A percentile compares a stretch with the other conserved stretches of the same genome.
Evolutionary conservation across 2,888 invertebrate species (phyloP).

Genomic region (Furcula furcula): DNA sequence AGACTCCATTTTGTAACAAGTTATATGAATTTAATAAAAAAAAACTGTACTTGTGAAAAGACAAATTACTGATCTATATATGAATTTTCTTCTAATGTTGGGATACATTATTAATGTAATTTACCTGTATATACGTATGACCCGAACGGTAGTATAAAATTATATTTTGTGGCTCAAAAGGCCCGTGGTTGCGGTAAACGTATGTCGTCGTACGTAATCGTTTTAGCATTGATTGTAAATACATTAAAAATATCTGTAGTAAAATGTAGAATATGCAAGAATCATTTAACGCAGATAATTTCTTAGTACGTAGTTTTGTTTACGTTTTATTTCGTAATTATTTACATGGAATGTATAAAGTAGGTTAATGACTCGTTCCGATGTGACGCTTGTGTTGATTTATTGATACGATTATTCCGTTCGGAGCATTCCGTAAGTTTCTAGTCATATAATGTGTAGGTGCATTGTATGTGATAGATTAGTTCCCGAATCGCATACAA

Average conservation of each 20-base stretch:
- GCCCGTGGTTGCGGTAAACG: conserved; percentile 49
- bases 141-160: conserved; percentile 60
- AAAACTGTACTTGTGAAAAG: conserved; percentile 39
- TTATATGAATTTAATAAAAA: conserved; percentile 47
- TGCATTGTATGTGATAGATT: conserved; percentile 61
- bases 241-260: conserved; percentile 53
- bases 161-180: conserved; percentile 67
- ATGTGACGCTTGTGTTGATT: conserved; percentile 21
- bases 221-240: conserved; percentile 75
- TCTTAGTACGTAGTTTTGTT: conserved; percentile 34
- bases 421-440: conserved; percentile 55
- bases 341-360: conserved; percentile 74
- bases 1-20: conserved; percentile 64
- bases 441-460: conserved; percentile 66
- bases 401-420: conserved; percentile 41
- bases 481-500: conserved; percentile 46
- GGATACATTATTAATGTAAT: conserved; percentile 67
- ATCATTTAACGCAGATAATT: conserved; percentile 44
- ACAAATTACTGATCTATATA: conserved; percentile 58
- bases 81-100: conserved; percentile 67
- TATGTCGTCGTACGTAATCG: conserved; percentile 69
- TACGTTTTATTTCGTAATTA: conserved; percentile 29
- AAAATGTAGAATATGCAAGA: conserved; percentile 59
- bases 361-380: conserved; percentile 60
- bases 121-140: conserved; percentile 79